Conservation (phyloP, 2,113 vertebrate genomes). For the Hyperoodon ampullatus region DNA sequence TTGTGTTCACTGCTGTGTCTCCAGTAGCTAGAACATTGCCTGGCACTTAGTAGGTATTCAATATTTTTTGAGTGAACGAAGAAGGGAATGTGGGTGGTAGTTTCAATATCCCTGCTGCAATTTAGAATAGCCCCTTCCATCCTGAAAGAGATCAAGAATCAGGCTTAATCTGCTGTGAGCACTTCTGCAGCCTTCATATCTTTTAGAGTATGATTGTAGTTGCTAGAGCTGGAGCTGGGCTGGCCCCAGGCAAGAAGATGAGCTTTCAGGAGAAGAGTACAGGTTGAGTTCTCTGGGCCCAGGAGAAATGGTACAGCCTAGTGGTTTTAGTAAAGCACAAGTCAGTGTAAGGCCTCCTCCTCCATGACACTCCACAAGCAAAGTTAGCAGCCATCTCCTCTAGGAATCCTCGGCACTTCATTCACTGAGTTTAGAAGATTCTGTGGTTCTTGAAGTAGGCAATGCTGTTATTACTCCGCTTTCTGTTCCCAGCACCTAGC, state of each 20-base stretch:
- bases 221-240: neutral
- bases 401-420: neutral
- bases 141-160: neutral
- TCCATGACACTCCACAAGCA: neutral
- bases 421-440: neutral
- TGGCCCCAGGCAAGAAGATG: neutral
- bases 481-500: neutral
- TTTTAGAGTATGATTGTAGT: neutral
- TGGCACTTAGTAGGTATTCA: neutral
- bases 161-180: neutral
- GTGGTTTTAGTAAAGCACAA: neutral
- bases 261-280: neutral
- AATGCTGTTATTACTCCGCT: neutral
- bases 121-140: neutral
- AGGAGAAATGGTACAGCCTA: neutral
- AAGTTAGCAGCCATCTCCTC: neutral
- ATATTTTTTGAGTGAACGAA: slow-evolving; percentile 13
- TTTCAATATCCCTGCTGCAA: neutral
- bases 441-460: neutral
- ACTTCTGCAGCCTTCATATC: neutral
- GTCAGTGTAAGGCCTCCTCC: too few relatives aligned
- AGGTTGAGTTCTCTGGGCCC: neutral
- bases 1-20: neutral
- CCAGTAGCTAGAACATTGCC: neutral
- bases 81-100: neutral